These are phyloP conservation scores for Zoanthus sansibaricus DNA, from an alignment of 92 coral and sea anemone genomes.

Conservation along the genomic window DNA sequence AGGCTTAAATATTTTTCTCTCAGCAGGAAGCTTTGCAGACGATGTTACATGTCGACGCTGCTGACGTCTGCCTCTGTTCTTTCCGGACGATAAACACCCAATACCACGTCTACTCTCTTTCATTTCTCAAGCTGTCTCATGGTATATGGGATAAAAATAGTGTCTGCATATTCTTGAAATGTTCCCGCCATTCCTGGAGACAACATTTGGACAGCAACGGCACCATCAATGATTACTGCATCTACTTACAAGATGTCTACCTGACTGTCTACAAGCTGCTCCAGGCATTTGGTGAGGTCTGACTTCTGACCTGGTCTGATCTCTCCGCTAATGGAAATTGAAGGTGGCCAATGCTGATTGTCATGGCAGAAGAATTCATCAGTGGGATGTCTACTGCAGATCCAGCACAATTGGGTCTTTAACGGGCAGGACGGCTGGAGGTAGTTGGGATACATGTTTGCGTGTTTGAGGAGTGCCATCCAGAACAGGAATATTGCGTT, in stretches of 20 bases:
- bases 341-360: conserved; percentile 71
- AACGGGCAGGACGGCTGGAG: too few species aligned
- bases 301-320: conserved; percentile 49
- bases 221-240: conserved; percentile 60
- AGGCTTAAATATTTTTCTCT: too few species aligned
- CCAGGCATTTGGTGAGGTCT: conserved; percentile 58
- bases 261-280: not conserved
- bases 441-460: too few species aligned
- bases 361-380: conserved; percentile 67
- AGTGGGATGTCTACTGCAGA: not conserved
- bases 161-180: conserved; percentile 48
- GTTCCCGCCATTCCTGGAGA: conserved; percentile 35
- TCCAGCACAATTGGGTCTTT: too few species aligned
- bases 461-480: too few species aligned
- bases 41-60: not conserved
- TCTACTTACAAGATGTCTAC: conserved; percentile 15
- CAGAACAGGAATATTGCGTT: too few species aligned
- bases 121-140: conserved; percentile 35
- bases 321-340: conserved; percentile 53
- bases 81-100: not conserved
- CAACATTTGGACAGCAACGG: conserved; percentile 57
- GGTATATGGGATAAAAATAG: conserved; percentile 46
- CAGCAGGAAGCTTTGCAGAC: not conserved
- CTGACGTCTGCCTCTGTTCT: conserved; percentile 18
- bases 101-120: conserved; percentile 18